Evolutionary conservation across 2,888 invertebrate genomes (phyloP), one percentile per base, ranked within the genome.

Genomic region (Camptogramma bilineatum): DNA sequence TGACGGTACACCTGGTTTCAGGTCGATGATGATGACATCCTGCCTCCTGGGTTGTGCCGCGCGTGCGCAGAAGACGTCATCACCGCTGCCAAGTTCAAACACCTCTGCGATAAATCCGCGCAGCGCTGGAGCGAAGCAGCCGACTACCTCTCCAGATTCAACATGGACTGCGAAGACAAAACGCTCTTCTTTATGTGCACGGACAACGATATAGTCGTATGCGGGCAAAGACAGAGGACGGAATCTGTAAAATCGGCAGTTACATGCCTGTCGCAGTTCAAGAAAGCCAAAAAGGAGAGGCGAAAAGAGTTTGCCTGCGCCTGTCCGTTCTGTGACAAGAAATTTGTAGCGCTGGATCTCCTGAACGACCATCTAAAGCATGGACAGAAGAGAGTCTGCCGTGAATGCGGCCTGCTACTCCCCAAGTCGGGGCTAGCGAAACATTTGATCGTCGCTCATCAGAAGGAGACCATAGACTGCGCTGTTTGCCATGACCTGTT

Each of bases 1-100:
- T 91, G 88, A 91, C 83, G 78, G 80, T 81, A 82, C 73, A 73
- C 88, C 78, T 90, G 79, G 82, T 92, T 92, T 88, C 91, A 92
- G 91, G 83, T 92, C 75, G 83, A 76, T 74, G 79, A 84, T 71
- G 86, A 84, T 68, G 61, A 73, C 17, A 81, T 73, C 7, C 75
- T 91, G 67, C 91, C 91, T 54, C 71, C 74, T 42, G 84, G 86
- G 24, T 70, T 86, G 51, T 92, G 91, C 84, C 70, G 77, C 64
- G 58, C 58, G 54, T 92, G 91, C 77, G 77, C 77, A 16, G 79
- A 82, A 55, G 83, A 80, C 62, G 75, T 83, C 56, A 47, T 86
- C 39, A 74, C 80, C 0, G 85, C 87, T 1, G 70, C 77, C 31
- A 73, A 73, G 62, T 88, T 91, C 81, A 78, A 72, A 53, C 78